A percentile compares a stretch with the other conserved stretches of the same genome.
Conservation (phyloP, 2,113 vertebrate species). For the Zosterops borbonicus region DNA sequence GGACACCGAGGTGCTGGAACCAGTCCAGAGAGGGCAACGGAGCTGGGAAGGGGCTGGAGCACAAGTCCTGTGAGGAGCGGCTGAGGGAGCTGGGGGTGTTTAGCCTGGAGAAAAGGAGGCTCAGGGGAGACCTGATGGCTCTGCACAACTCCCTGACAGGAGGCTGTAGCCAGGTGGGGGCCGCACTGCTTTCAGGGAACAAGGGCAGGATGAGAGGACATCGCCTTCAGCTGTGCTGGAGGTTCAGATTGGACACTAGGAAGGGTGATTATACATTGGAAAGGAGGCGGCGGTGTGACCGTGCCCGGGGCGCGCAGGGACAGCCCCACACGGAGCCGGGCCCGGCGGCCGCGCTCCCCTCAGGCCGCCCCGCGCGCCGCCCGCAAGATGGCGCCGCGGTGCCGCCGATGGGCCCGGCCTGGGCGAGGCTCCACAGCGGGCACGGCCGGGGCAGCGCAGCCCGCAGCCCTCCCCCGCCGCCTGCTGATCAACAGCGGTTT, state of each 20-base stretch:
- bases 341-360: not conserved
- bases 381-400: not conserved
- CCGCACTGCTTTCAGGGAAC: not conserved
- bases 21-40: not conserved
- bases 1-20: rapidly evolving
- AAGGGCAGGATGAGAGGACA: too few species aligned
- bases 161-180: not conserved
- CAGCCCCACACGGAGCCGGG: too few species aligned
- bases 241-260: rapidly evolving
- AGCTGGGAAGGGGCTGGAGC: not conserved
- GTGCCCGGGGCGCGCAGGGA: not conserved
- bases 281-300: rapidly evolving
- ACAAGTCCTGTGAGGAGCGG: rapidly evolving
- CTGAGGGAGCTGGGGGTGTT: not conserved
- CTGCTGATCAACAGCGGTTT: not conserved
- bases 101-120: not conserved
- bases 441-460: rapidly evolving
- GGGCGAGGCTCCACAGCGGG: too few species aligned
- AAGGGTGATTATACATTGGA: not conserved
- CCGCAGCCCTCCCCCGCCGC: not conserved
- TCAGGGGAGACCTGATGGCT: too few species aligned
- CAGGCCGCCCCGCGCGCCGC: not conserved
- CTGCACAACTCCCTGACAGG: not conserved
- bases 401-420: not conserved
- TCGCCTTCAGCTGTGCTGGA: not conserved